Evolutionary conservation across 1,140 invertebrate species (phyloP).

Genomic region (Procambarus virginalis): DNA sequence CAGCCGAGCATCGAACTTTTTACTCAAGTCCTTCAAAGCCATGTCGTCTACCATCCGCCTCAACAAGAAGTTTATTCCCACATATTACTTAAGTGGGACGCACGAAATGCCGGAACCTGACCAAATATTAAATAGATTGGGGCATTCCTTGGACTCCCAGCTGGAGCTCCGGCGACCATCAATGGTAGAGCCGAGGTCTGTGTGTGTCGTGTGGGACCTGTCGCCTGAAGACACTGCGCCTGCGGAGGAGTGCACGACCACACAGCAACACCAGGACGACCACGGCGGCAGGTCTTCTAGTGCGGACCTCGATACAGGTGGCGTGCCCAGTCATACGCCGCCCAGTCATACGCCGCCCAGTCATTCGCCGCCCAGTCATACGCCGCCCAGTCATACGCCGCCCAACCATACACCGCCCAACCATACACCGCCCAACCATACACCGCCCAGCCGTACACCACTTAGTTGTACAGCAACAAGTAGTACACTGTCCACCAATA

Average conservation of each 20-base stretch:
- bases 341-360: too few species aligned
- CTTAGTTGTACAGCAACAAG: background rate
- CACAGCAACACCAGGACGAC: background rate
- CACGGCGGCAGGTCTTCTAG: too few species aligned
- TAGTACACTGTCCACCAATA: background rate
- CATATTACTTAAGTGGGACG: slow-evolving; percentile 39
- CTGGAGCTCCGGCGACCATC: slow-evolving; percentile 24
- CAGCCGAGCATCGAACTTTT: slow-evolving; percentile 37
- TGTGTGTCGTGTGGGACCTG: slow-evolving; percentile 60
- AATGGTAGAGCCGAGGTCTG: slow-evolving; percentile 13
- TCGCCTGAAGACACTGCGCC: slow-evolving; percentile 33
- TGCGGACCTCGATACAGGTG: too few species aligned
- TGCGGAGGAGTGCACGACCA: background rate
- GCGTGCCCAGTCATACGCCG: too few species aligned
- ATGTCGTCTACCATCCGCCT: slow-evolving; percentile 46
- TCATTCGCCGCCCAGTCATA: too few species aligned
- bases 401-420: too few species aligned
- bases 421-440: too few species aligned
- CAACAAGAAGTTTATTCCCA: slow-evolving; percentile 52
- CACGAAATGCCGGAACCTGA: slow-evolving; percentile 45
- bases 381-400: too few species aligned
- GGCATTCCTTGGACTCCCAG: slow-evolving; percentile 52
- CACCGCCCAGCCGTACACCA: too few species aligned
- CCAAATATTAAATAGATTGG: slow-evolving; percentile 37
- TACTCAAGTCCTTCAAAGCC: slow-evolving; percentile 51